Conservation (phyloP, 1,140 invertebrate genomes). For the Rhysida immarginata region DNA sequence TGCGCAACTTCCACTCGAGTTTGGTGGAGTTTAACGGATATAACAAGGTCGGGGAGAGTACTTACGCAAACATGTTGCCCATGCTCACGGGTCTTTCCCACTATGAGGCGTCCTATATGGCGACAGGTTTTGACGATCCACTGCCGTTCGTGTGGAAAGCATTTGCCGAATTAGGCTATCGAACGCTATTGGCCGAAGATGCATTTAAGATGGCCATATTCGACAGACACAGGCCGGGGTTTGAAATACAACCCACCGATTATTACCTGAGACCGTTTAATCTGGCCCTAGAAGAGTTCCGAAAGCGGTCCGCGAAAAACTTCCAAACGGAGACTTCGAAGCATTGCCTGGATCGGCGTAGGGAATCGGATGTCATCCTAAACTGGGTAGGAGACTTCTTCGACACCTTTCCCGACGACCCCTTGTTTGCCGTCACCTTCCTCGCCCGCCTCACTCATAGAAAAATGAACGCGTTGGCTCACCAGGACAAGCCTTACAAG, state of each 20-base stretch:
- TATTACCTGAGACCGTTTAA: background rate
- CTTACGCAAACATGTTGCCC: background rate
- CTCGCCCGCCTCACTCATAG: too few relatives aligned
- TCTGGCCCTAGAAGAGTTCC: background rate
- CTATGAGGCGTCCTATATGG: background rate
- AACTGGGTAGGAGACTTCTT: too few relatives aligned
- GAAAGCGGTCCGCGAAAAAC: too few relatives aligned
- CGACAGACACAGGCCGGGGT: background rate
- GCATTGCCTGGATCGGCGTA: too few relatives aligned
- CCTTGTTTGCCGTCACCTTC: too few relatives aligned
- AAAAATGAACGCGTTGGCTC: too few relatives aligned
- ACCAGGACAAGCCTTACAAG: too few relatives aligned
- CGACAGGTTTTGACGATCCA: background rate
- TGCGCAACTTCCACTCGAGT: background rate
- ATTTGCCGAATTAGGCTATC: background rate
- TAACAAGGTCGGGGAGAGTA: background rate
- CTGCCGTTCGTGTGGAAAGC: background rate
- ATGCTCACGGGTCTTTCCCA: background rate
- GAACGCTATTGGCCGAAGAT: background rate
- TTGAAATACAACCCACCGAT: background rate
- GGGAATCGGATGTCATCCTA: too few relatives aligned
- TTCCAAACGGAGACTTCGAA: too few relatives aligned
- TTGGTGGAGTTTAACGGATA: background rate
- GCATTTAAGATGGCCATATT: background rate
- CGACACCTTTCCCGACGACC: too few relatives aligned